Evolutionary conservation across 2,113 vertebrate genomes (phyloP).

Genomic region (Isurus oxyrinchus): DNA sequence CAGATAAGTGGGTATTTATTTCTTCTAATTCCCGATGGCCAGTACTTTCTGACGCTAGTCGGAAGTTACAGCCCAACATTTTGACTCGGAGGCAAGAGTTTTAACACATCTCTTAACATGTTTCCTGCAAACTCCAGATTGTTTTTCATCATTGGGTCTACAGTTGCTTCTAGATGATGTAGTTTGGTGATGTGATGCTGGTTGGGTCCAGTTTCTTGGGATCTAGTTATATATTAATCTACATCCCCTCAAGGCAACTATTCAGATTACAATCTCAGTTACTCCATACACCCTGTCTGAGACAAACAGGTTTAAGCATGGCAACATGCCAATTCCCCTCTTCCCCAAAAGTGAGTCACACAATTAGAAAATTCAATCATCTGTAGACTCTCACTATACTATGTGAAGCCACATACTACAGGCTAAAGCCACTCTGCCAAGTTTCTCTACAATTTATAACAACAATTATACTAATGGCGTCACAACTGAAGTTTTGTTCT

Average conservation of each 20-base stretch:
- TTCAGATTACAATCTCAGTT: not conserved
- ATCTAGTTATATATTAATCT: not conserved
- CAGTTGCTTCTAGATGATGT: not conserved
- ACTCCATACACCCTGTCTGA: not conserved
- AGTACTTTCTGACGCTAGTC: no score
- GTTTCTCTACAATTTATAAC: constrained; percentile 9
- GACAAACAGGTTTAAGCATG: not conserved
- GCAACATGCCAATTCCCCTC: constrained; percentile 10
- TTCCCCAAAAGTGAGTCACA: constrained; percentile 4
- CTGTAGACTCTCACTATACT: not conserved
- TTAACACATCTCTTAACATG: not conserved
- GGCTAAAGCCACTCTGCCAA: not conserved
- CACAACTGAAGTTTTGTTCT: constrained; percentile 13
- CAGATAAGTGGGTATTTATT: no score
- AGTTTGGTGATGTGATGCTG: not conserved
- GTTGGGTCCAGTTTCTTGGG: not conserved
- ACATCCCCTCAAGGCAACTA: not conserved
- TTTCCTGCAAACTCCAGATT: not conserved
- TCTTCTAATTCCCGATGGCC: no score
- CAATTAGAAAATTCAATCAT: constrained; percentile 31
- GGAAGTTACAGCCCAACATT: not conserved
- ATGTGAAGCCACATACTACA: not conserved
- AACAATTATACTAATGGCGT: constrained; percentile 2
- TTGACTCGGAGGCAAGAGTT: not conserved
- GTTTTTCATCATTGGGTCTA: not conserved